phyloP scores from a whole-genome alignment of 2,797 vertebrate species.

The Urophycis tenuis region DNA sequence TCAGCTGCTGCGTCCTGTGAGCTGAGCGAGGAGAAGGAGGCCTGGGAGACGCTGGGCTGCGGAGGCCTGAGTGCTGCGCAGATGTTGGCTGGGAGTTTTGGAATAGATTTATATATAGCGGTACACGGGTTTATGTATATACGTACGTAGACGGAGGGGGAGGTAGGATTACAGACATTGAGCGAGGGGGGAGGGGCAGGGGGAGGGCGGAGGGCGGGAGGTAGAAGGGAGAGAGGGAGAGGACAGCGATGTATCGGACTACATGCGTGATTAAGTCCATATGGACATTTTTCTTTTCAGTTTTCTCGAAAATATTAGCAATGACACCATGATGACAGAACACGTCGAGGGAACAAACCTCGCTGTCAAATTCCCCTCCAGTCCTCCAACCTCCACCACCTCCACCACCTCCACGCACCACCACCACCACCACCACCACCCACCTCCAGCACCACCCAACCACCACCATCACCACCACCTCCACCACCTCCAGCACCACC shows the following conservation, averaged over 20 bases:
- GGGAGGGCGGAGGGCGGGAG: neutral
- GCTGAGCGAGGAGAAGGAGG: neutral
- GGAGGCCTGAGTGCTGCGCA: neutral
- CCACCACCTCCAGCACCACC: too few relatives aligned
- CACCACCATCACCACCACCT: too few relatives aligned
- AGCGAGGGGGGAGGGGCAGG: conserved; percentile 1
- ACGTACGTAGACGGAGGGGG: neutral
- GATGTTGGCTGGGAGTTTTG: neutral
- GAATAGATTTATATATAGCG: neutral
- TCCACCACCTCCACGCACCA: neutral
- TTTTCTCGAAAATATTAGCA: neutral
- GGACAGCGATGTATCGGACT: neutral
- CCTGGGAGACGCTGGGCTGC: neutral
- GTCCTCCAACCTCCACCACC: neutral
- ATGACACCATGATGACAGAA: neutral
- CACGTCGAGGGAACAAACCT: neutral
- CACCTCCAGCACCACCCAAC: too few relatives aligned
- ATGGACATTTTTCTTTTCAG: neutral
- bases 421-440: too few relatives aligned
- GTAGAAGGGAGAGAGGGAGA: neutral
- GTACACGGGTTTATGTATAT: neutral
- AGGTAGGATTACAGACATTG: neutral
- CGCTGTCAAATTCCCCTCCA: neutral
- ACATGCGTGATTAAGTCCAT: neutral
- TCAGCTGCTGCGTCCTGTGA: conserved; percentile 32